These are phyloP conservation scores for Odobenus rosmarus DNA, from an alignment of 2,113 vertebrate species.

Conservation along the genomic window DNA sequence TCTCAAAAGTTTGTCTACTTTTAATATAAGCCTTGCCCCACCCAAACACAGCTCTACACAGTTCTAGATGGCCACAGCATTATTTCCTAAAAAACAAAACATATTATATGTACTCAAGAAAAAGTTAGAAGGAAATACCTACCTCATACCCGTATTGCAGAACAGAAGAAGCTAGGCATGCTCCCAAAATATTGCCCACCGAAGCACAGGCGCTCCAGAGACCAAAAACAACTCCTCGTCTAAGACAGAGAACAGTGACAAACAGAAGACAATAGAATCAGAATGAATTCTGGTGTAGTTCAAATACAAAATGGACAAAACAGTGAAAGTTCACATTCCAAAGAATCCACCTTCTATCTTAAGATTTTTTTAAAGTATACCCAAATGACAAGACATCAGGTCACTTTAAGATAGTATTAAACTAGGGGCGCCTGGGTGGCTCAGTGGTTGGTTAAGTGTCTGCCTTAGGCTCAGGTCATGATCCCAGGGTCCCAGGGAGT, in stretches of 20 bases:
- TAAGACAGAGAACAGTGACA: constrained; percentile 68
- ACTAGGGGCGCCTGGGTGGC: too few species aligned
- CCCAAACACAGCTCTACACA: not conserved
- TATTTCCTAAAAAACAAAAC: not conserved
- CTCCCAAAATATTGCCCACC: constrained; percentile 97
- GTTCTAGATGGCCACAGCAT: not conserved
- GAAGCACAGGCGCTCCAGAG: constrained; percentile 98
- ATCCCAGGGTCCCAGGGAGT: too few species aligned
- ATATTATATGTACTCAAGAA: not conserved
- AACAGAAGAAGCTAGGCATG: constrained; percentile 95
- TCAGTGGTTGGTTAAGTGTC: too few species aligned
- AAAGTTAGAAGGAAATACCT: constrained; percentile 44
- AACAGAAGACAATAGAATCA: fast-evolving
- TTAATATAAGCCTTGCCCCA: not conserved
- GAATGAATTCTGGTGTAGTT: not conserved
- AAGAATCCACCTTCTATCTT: not conserved
- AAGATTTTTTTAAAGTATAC: not conserved
- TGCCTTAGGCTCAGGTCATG: too few species aligned
- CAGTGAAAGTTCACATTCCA: not conserved
- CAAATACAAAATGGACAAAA: not conserved
- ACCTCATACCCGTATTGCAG: constrained; percentile 98
- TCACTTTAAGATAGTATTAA: not conserved
- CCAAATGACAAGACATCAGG: not conserved
- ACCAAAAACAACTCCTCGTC: constrained; percentile 96
- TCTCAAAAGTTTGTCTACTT: not conserved